Conservation (phyloP, 23 tunicate species). For the Halocynthia aurantium region DNA sequence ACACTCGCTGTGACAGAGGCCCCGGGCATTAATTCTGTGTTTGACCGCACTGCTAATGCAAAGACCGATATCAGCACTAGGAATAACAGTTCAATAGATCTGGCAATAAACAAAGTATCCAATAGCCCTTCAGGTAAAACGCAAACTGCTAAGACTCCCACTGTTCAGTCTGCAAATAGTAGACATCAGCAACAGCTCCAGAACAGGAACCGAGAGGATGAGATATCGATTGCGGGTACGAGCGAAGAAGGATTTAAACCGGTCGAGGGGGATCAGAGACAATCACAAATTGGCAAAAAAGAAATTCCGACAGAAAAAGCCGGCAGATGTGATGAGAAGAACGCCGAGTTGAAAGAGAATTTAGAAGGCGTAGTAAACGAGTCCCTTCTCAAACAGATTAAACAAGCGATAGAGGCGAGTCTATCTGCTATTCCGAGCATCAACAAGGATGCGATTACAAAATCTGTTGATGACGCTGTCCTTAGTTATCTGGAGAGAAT, state of each 20-base stretch:
- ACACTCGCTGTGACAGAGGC: background rate
- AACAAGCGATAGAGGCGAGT: slow-evolving; percentile 55
- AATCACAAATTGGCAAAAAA: no score
- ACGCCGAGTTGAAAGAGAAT: background rate
- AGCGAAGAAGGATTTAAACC: no score
- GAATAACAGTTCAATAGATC: background rate
- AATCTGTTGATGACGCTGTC: slow-evolving; percentile 83
- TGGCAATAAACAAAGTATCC: background rate
- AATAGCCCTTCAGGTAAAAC: no score
- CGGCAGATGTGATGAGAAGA: background rate
- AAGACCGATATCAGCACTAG: background rate
- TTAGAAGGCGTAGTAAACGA: background rate
- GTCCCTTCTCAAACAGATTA: slow-evolving; percentile 58
- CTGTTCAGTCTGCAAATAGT: no score
- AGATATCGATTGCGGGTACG: no score
- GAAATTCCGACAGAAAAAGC: background rate
- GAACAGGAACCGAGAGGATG: no score
- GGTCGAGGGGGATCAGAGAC: no score
- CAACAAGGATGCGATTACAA: slow-evolving; percentile 44
- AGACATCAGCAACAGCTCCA: no score
- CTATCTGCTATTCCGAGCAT: slow-evolving; percentile 10
- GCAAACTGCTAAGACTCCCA: no score
- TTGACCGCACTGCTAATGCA: no score
- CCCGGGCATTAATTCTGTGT: background rate
- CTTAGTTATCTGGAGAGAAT: slow-evolving; percentile 46